Conservation (phyloP, 2,888 invertebrate genomes). For the Scelioninae gen. 2 region DNA sequence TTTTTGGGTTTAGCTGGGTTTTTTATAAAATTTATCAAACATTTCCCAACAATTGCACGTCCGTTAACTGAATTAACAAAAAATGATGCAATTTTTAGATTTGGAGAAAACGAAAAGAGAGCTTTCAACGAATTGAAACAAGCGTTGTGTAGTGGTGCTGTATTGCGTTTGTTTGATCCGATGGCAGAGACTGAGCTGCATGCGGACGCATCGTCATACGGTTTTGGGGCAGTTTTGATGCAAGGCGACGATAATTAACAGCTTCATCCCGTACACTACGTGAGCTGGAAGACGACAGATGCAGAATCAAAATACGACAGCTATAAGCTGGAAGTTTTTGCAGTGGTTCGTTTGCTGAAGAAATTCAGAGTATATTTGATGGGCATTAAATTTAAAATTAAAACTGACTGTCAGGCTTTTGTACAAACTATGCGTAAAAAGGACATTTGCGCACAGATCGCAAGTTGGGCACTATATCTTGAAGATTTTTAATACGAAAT, state of each 20-base stretch:
- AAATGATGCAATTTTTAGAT: slow-evolving; percentile 21
- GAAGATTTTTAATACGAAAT: too few relatives aligned
- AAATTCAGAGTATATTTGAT: slow-evolving; percentile 40
- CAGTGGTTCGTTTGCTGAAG: slow-evolving; percentile 24
- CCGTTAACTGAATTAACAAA: slow-evolving; percentile 42
- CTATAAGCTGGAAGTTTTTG: slow-evolving; percentile 43
- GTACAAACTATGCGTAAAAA: too few relatives aligned
- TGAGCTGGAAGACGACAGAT: too few relatives aligned
- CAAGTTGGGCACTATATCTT: too few relatives aligned
- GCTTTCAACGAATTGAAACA: slow-evolving; percentile 30
- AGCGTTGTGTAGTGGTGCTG: slow-evolving; percentile 21
- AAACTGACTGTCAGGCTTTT: slow-evolving; percentile 2
- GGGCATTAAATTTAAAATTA: slow-evolving; percentile 9
- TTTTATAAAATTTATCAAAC: slow-evolving; percentile 35
- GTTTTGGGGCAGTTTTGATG: slow-evolving; percentile 43
- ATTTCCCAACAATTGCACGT: slow-evolving; percentile 27
- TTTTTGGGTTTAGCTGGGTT: slow-evolving; percentile 46
- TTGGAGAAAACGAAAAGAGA: slow-evolving; percentile 2
- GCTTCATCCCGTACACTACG: too few relatives aligned
- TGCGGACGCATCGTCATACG: slow-evolving; percentile 35
- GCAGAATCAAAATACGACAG: slow-evolving; percentile 31
- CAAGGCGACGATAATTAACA: neutral
- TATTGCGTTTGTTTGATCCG: slow-evolving; percentile 28
- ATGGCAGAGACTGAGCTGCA: slow-evolving; percentile 46
- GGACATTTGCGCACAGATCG: neutral